Base-by-base conservation (phyloP, 2,888 invertebrate species). In the Kuschelorhynchus macadamiae region DNA sequence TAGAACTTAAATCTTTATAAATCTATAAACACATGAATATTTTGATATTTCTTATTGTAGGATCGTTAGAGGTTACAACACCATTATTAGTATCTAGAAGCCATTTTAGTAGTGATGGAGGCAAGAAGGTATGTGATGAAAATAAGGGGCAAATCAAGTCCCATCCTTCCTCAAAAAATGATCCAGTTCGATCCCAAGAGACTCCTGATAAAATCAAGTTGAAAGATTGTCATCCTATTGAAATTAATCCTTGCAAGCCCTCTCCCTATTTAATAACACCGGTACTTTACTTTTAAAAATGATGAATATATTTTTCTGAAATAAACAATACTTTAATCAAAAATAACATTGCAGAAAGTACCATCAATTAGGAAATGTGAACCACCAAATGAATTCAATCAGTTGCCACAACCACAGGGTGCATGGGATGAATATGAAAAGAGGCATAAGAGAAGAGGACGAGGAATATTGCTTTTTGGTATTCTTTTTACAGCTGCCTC, bases 401-500 rank as follows among this genome's bases (percentile, higher is more conserved):
- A 75, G 56, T 21, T 70, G 41, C 77, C 78, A 11, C 65, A 74
- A 50, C 75, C 77, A 8, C 55, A 42, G 44, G 70, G 75, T 20
- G 62, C 72, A 14, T 76, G 72, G 72, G 65, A 75, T 30, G 73
- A 77, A 30, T 49, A 72, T 47, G 69, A 74, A 53, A 56, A 52
- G 30, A 68, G 66, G 44, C 16, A 56, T 25, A 73, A 73, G 47
- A 66, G 69, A 53, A 75, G 65, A 64, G 72, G 74, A 46, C 73
- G 74, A 69, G 74, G 67, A 49, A 70, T 72, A 20, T 69, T 81
- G 21, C 53, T 77, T 46, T 47, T 80, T 32, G 76, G 81, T n/a
- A 68, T 80, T 44, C 60, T 81, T 9, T 69, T 79, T 53, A 72
- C 79, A 11, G 78, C 80, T 32, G 74, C 77, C 32, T 77, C 80